Evolutionary conservation across 2,888 invertebrate genomes (phyloP), one percentile per base, ranked within the genome.

Genomic region (Cephus spinipes): DNA sequence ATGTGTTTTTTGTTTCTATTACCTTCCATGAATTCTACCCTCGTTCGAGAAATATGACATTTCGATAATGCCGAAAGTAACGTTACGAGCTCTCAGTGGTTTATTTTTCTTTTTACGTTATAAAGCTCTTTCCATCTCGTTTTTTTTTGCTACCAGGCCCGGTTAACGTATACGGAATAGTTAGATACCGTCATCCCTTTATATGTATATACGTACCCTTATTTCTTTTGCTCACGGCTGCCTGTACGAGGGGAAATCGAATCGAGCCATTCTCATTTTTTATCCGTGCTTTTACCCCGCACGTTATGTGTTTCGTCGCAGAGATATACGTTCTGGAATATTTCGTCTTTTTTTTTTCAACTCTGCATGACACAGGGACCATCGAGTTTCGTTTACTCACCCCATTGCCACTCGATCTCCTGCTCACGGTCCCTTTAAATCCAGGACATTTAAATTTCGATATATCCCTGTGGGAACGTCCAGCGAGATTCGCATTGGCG

Each of bases 401-500:
- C 23, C 55, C 9, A 55, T 23, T 23, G 55, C 23, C 23, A 55
- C 23, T 55, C 55, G 55, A 55, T 55, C 55, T 55, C 9, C 55
- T 55, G 34, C 77, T 73, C 76, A 69, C 77, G 73, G 77, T 81
- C 80, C 81, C 80, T 84, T 84, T 85, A 84, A 85, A 85, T 82
- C 77, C 78, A 79, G 84, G 87, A 84, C 85, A 87, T 87, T 87
- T 88, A 85, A 87, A 87, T 88, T 79, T 79, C 79, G 79, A 79
- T 84, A 55, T 55, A 83, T 84, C 83, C 85, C 88, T 87, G 87
- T 87, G 87, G 88, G 87, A 87, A 87, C 87, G 84, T 87, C 84
- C 85, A 85, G 82, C 79, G 77, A 74, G 69, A 73, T 78, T 82
- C 80, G 75, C 78, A 83, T 80, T 80, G 75, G 79, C 79, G 81